These are phyloP conservation scores for Drosophila imparisetae DNA, from an alignment of 2,888 invertebrate species.

Conservation along the genomic window DNA sequence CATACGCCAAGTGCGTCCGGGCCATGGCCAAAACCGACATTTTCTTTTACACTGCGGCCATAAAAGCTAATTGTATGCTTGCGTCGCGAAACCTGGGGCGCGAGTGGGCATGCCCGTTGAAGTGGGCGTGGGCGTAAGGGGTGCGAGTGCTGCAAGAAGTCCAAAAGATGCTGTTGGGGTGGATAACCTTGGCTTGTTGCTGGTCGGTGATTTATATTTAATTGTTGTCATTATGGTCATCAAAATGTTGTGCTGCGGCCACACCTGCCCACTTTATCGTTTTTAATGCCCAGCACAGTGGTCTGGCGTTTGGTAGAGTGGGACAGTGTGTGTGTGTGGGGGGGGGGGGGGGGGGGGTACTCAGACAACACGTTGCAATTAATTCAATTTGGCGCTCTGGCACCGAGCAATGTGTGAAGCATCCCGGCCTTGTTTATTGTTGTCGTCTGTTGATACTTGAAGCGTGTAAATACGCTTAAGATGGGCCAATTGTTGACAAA, in stretches of 20 bases:
- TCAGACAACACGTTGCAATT: conserved; percentile 46
- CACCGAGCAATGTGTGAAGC: conserved; percentile 43
- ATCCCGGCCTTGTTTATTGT: conserved; percentile 42
- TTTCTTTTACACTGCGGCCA: conserved; percentile 56
- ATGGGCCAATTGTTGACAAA: conserved; percentile 46
- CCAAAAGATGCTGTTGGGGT: neutral
- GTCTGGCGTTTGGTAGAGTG: neutral
- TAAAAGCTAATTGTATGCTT: conserved; percentile 81
- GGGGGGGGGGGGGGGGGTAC: no score
- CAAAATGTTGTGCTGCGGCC: conserved; percentile 55
- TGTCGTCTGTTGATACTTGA: conserved; percentile 51
- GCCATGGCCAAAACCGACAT: conserved; percentile 41
- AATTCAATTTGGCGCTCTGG: conserved; percentile 46
- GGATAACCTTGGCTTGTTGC: conserved; percentile 62
- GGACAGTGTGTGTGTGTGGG: neutral
- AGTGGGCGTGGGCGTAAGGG: neutral
- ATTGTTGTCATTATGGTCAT: conserved; percentile 82
- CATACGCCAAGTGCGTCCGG: conserved; percentile 63
- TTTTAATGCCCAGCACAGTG: conserved; percentile 19
- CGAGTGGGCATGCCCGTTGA: neutral
- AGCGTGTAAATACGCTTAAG: conserved; percentile 61
- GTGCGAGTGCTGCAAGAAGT: neutral
- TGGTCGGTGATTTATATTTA: conserved; percentile 79
- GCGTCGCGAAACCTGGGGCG: conserved; percentile 42
- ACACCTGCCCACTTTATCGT: conserved; percentile 46